Evolutionary conservation across 2,113 vertebrate species (phyloP).

Genomic region (Syrmaticus mikado): DNA sequence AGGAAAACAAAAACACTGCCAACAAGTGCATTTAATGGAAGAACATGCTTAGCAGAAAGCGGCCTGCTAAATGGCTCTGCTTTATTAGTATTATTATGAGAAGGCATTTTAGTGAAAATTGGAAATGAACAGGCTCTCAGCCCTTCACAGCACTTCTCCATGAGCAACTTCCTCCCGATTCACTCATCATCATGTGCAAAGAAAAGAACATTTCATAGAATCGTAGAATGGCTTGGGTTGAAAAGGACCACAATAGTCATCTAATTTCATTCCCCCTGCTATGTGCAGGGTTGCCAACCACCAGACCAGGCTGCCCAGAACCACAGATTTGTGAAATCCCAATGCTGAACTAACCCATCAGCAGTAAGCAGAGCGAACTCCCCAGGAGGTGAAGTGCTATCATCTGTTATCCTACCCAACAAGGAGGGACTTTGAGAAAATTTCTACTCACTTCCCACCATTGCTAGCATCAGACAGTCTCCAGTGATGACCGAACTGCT

Average conservation of each 20-base stretch:
- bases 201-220: not conserved
- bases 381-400: not conserved
- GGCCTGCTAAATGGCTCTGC: conserved; percentile 14
- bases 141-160: not conserved
- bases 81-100: not conserved
- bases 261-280: no score
- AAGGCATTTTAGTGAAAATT: conserved; percentile 31
- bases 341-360: not conserved
- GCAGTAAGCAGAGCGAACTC: not conserved
- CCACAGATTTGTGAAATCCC: not conserved
- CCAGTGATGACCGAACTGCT: not conserved
- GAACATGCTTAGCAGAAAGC: not conserved
- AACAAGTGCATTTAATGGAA: not conserved
- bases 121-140: not conserved
- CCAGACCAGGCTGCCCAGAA: no score
- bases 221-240: no score
- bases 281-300: no score
- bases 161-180: not conserved
- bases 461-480: not conserved
- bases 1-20: not conserved
- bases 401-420: not conserved
- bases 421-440: not conserved
- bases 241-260: no score
- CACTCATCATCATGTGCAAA: not conserved
- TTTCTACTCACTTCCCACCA: not conserved